These are phyloP conservation scores for Pampus argenteus DNA, from an alignment of 2,797 vertebrate genomes.

Conservation along the genomic window DNA sequence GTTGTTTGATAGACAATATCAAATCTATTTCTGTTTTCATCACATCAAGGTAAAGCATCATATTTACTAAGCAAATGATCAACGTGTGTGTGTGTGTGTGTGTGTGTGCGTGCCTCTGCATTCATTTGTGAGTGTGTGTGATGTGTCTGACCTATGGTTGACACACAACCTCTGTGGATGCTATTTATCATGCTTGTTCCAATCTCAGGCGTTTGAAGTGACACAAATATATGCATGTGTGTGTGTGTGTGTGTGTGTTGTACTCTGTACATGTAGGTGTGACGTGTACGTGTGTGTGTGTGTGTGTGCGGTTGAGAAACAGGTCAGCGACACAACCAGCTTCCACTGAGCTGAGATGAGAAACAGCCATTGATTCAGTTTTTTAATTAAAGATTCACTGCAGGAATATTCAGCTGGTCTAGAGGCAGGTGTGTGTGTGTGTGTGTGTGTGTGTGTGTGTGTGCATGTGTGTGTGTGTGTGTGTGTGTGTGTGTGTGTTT, in stretches of 20 bases:
- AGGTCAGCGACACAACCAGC: slow-evolving; percentile 38
- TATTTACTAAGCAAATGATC: slow-evolving; percentile 24
- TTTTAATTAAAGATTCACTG: slow-evolving; percentile 59
- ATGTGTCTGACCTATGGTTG: slow-evolving; percentile 47
- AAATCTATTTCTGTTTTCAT: too few relatives aligned
- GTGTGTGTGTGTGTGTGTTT: slow-evolving; percentile 8
- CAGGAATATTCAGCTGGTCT: slow-evolving; percentile 11
- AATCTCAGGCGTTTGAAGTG: slow-evolving; percentile 34
- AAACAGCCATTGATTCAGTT: slow-evolving; percentile 54
- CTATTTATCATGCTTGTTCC: slow-evolving; percentile 37
- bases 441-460: slow-evolving; percentile 28
- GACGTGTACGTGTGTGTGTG: neutral
- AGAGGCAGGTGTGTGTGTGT: slow-evolving; percentile 13
- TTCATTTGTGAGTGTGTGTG: slow-evolving; percentile 26
- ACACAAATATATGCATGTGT: slow-evolving; percentile 4
- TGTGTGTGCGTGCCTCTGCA: slow-evolving; percentile 16
- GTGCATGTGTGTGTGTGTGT: slow-evolving; percentile 12
- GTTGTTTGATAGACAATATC: too few relatives aligned
- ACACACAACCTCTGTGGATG: slow-evolving; percentile 17
- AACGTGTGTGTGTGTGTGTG: neutral
- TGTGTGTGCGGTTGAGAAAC: slow-evolving; percentile 10
- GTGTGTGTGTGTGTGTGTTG: slow-evolving; percentile 1
- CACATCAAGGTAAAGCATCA: neutral
- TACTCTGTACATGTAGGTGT: neutral
- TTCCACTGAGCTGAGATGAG: slow-evolving; percentile 33